A percentile compares a stretch with the other conserved stretches of the same genome.
phyloP scores from a whole-genome alignment of 1,140 invertebrate species.

The Belonocnema kinseyi region DNA sequence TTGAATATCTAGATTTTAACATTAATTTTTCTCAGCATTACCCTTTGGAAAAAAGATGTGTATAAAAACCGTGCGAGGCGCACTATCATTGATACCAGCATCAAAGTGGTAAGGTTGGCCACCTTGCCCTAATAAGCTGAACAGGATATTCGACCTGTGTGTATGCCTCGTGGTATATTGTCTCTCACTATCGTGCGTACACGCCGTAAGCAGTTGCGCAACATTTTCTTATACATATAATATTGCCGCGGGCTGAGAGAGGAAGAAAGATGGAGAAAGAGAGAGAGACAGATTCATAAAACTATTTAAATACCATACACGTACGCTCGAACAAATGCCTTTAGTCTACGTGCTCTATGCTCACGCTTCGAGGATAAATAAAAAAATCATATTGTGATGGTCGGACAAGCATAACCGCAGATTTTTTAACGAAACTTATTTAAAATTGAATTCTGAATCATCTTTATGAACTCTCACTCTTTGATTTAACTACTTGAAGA shows the following conservation, averaged over 20 bases:
- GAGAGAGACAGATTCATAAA: slow-evolving; percentile 40
- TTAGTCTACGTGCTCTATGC: slow-evolving; percentile 18
- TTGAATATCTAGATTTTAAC: too few relatives aligned
- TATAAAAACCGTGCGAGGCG: slow-evolving; percentile 41
- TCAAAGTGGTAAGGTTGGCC: slow-evolving; percentile 67
- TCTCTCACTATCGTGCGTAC: slow-evolving; percentile 57
- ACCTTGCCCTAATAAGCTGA: slow-evolving; percentile 73
- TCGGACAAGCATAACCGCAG: neutral
- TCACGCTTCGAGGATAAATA: slow-evolving; percentile 8
- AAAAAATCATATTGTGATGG: slow-evolving; percentile 26
- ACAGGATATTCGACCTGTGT: slow-evolving; percentile 67
- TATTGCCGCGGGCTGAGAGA: slow-evolving; percentile 36
- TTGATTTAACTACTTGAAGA: too few relatives aligned
- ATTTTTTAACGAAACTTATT: slow-evolving; percentile 23
- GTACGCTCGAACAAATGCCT: slow-evolving; percentile 36
- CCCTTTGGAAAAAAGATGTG: too few relatives aligned
- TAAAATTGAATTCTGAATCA: slow-evolving; percentile 6
- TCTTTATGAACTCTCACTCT: neutral
- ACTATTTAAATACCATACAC: slow-evolving; percentile 50
- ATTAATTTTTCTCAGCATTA: too few relatives aligned
- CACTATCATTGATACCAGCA: slow-evolving; percentile 63
- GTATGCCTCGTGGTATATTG: slow-evolving; percentile 59
- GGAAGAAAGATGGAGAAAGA: slow-evolving; percentile 41
- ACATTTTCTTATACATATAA: slow-evolving; percentile 46
- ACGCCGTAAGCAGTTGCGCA: slow-evolving; percentile 62